Conservation (phyloP, 2,888 invertebrate species). For the Zele albiditarsus region DNA sequence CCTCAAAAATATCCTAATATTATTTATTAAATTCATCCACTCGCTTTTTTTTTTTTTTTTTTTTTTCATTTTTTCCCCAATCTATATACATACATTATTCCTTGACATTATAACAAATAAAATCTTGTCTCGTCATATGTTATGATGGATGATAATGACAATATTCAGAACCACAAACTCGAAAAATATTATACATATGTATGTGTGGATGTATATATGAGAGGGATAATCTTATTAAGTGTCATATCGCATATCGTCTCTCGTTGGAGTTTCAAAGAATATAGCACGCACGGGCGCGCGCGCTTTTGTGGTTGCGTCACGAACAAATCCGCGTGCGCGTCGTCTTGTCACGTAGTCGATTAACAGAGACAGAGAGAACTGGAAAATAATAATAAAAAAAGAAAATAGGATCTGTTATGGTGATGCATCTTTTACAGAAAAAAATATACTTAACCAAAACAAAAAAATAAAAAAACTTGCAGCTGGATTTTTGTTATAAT, state of each 20-base stretch:
- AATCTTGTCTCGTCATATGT: slow-evolving; percentile 11
- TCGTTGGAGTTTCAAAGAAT: slow-evolving; percentile 28
- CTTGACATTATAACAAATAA: neutral
- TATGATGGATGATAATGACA: slow-evolving; percentile 13
- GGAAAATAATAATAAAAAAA: neutral
- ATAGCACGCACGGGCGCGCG: slow-evolving; percentile 37
- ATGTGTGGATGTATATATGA: neutral
- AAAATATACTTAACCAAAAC: neutral
- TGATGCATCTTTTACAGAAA: neutral
- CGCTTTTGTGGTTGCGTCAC: slow-evolving; percentile 48
- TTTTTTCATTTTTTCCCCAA: no score
- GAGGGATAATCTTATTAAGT: slow-evolving; percentile 12
- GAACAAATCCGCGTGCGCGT: slow-evolving; percentile 51
- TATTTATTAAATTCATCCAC: no score
- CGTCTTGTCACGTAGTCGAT: slow-evolving; percentile 49
- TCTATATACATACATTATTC: neutral
- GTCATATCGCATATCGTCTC: slow-evolving; percentile 33
- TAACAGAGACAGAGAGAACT: neutral
- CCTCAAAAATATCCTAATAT: no score
- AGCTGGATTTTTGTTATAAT: neutral
- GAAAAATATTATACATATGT: slow-evolving; percentile 5
- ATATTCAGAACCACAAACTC: slow-evolving; percentile 7
- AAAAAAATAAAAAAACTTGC: neutral
- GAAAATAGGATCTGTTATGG: neutral
- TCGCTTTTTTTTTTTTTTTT: no score